Conservation (phyloP, 2,113 vertebrate species). For the Rhodinocichla rosea region DNA sequence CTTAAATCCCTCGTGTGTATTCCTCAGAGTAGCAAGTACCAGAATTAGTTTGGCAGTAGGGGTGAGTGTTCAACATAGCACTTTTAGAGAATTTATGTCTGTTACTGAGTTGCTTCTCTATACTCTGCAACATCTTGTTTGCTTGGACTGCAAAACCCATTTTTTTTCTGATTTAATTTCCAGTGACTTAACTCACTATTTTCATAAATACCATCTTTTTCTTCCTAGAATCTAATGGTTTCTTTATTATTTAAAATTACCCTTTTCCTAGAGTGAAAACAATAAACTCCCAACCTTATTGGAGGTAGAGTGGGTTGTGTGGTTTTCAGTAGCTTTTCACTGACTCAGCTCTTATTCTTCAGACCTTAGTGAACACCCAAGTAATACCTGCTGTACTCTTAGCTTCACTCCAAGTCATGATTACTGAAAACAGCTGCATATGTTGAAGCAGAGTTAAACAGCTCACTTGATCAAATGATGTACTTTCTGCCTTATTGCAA, state of each 20-base stretch:
- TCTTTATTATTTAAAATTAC: not conserved
- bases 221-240: not conserved
- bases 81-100: not conserved
- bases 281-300: not conserved
- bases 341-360: not conserved
- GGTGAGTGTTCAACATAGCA: not conserved
- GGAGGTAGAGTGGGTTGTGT: not conserved
- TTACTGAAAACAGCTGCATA: not conserved
- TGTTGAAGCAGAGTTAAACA: not conserved
- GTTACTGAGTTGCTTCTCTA: not conserved
- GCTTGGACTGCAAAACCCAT: fast-evolving
- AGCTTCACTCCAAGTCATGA: not conserved
- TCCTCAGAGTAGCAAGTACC: not conserved
- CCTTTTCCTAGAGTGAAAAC: not conserved
- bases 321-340: not conserved
- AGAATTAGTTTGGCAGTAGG: not conserved
- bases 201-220: not conserved
- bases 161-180: not conserved
- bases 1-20: not conserved
- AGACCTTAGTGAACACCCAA: not conserved
- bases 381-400: not conserved
- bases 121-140: not conserved
- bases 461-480: not conserved
- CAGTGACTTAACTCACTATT: not conserved
- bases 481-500: not conserved